Percentiles rank a stretch among this genome's conserved stretches.
Conservation (phyloP, 2,888 invertebrate species). For the Pollenia angustigena region DNA sequence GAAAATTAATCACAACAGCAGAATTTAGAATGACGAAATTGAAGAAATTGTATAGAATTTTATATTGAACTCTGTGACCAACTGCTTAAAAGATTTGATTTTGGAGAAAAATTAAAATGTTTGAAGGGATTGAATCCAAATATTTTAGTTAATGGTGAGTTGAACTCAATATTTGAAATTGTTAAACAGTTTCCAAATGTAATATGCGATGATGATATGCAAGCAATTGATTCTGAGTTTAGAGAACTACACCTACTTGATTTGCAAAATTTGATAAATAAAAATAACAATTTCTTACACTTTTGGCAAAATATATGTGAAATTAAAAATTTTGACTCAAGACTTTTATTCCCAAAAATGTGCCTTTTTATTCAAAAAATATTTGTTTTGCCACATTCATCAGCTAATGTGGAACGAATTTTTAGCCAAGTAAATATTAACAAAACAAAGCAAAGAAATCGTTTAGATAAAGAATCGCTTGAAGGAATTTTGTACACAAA, state of each 20-base stretch:
- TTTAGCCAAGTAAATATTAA: conserved; percentile 38
- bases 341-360: conserved; percentile 3
- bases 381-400: conserved; percentile 37
- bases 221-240: too few relatives aligned
- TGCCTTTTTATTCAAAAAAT: conserved; percentile 13
- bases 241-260: background rate
- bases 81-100: background rate
- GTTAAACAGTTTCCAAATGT: too few relatives aligned
- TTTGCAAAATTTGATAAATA: background rate
- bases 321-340: background rate
- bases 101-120: conserved; percentile 1
- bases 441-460: conserved; percentile 12
- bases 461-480: too few relatives aligned
- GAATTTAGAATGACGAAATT: background rate
- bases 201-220: too few relatives aligned
- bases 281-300: background rate
- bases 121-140: background rate
- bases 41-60: conserved; percentile 18
- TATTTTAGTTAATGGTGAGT: too few relatives aligned
- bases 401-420: conserved; percentile 32
- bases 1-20: background rate
- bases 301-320: conserved; percentile 29
- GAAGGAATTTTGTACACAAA: too few relatives aligned
- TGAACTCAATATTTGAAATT: too few relatives aligned
- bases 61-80: background rate